Percentiles rank a stretch among this genome's conserved stretches.
These are phyloP conservation scores for Incurvaria masculella DNA, from an alignment of 2,888 invertebrate genomes.

Conservation along the genomic window DNA sequence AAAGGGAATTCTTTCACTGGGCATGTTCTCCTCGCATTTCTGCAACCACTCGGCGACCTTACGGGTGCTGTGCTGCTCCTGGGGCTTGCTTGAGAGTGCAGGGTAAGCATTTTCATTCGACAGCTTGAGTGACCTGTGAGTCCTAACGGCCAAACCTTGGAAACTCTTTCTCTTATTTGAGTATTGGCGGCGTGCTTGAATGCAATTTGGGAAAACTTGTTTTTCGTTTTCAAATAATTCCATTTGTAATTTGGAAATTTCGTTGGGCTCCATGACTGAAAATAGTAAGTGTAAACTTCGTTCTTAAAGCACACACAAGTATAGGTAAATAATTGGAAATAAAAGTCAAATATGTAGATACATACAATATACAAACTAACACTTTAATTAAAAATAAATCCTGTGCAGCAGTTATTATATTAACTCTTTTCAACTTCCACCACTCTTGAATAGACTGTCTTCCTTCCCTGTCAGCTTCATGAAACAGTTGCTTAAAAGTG, in stretches of 20 bases:
- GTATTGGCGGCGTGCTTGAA: constrained; percentile 41
- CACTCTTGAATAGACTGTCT: constrained; percentile 15
- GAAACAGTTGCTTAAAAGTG: constrained; percentile 12
- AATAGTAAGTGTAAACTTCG: constrained; percentile 29
- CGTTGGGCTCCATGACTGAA: not conserved
- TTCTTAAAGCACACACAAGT: constrained; percentile 32
- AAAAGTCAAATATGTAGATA: constrained; percentile 1
- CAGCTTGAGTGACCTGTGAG: constrained; percentile 20
- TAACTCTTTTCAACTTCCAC: constrained; percentile 15
- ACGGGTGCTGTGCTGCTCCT: constrained; percentile 30
- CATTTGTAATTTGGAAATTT: not conserved
- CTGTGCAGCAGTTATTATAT: constrained; percentile 20
- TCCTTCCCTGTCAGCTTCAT: constrained; percentile 14
- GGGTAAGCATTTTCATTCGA: constrained; percentile 27
- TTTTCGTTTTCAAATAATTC: constrained; percentile 38
- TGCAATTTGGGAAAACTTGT: constrained; percentile 41
- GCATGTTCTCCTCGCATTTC: constrained; percentile 21
- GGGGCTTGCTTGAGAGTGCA: constrained; percentile 12
- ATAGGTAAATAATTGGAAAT: constrained; percentile 5
- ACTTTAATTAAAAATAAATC: constrained; percentile 15
- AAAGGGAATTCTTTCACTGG: constrained; percentile 29
- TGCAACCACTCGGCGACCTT: constrained; percentile 39
- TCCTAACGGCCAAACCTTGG: constrained; percentile 23
- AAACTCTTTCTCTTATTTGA: constrained; percentile 36
- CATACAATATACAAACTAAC: not conserved